phyloP scores from a whole-genome alignment of 2,113 vertebrate species.

The Trinectes maculatus region DNA sequence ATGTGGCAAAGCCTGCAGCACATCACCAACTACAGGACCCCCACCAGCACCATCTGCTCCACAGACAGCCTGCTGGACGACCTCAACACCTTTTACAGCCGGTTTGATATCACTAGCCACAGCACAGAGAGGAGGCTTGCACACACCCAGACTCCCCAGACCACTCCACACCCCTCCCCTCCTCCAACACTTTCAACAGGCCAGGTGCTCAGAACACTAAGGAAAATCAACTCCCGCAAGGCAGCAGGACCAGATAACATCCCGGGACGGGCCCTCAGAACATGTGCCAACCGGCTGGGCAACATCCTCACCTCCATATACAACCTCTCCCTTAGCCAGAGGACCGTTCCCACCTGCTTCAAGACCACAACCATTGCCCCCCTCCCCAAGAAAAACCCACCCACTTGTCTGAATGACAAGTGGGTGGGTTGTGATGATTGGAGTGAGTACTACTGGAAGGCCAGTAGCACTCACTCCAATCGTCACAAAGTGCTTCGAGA shows the following conservation, averaged over 20 bases:
- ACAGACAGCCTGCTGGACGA: not conserved
- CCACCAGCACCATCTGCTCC: not conserved
- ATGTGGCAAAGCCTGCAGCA: slow-evolving; percentile 9
- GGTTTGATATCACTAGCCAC: not conserved
- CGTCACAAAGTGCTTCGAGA: not conserved
- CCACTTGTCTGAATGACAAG: slow-evolving; percentile 11
- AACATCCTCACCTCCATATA: not conserved
- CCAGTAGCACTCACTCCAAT: slow-evolving; percentile 12
- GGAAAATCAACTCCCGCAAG: not conserved
- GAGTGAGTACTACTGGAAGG: no score
- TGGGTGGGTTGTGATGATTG: no score
- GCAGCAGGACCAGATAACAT: slow-evolving; percentile 3
- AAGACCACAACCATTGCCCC: not conserved
- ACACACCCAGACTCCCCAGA: no score
- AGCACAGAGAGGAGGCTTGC: no score
- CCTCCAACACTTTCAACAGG: not conserved
- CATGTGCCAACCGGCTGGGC: not conserved
- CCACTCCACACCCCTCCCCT: no score
- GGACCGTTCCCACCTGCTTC: not conserved
- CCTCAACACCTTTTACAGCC: not conserved
- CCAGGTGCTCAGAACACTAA: not conserved
- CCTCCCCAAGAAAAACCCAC: slow-evolving; percentile 3
- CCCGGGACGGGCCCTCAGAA: not conserved
- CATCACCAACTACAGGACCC: not conserved
- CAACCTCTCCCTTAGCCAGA: not conserved